A percentile compares a stretch with the other conserved stretches of the same genome.
These are phyloP conservation scores for Rachycentron canadum DNA, from an alignment of 2,797 vertebrate species.

Conservation along the genomic window DNA sequence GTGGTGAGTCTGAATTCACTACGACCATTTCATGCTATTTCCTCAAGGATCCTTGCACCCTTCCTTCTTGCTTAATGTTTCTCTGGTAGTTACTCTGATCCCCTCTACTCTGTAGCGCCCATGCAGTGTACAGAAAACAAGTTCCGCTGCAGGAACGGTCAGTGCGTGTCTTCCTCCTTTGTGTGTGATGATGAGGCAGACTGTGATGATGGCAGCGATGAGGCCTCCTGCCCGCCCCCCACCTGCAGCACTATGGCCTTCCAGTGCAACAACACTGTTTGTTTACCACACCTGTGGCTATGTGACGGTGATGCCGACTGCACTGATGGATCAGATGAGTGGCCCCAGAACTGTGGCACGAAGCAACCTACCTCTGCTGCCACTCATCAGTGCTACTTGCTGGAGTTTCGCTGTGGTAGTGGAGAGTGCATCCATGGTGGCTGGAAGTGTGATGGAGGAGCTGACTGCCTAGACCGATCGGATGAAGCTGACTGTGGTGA, in stretches of 20 bases:
- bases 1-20: slow-evolving; percentile 81
- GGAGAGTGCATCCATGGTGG: slow-evolving; percentile 89
- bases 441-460: slow-evolving; percentile 89
- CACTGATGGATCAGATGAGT: slow-evolving; percentile 89
- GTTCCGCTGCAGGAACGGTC: slow-evolving; percentile 86
- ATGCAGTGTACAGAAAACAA: slow-evolving; percentile 80
- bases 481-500: slow-evolving; percentile 90
- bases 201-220: slow-evolving; percentile 89
- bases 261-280: slow-evolving; percentile 84
- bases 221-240: slow-evolving; percentile 78
- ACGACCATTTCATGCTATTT: too few relatives aligned
- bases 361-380: rapidly evolving
- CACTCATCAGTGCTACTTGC: slow-evolving; percentile 73
- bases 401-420: slow-evolving; percentile 87
- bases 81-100: neutral
- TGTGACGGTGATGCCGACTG: slow-evolving; percentile 91
- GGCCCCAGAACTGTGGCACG: slow-evolving; percentile 77
- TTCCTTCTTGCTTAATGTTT: neutral
- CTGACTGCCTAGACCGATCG: slow-evolving; percentile 88
- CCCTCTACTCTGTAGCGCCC: slow-evolving; percentile 72
- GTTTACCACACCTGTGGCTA: slow-evolving; percentile 88
- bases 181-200: slow-evolving; percentile 88
- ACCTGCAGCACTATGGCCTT: slow-evolving; percentile 84
- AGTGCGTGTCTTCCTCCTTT: slow-evolving; percentile 85
- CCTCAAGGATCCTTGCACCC: neutral